Conservation (phyloP, 2,113 vertebrate genomes). For the Rhabdornis inornatus region DNA sequence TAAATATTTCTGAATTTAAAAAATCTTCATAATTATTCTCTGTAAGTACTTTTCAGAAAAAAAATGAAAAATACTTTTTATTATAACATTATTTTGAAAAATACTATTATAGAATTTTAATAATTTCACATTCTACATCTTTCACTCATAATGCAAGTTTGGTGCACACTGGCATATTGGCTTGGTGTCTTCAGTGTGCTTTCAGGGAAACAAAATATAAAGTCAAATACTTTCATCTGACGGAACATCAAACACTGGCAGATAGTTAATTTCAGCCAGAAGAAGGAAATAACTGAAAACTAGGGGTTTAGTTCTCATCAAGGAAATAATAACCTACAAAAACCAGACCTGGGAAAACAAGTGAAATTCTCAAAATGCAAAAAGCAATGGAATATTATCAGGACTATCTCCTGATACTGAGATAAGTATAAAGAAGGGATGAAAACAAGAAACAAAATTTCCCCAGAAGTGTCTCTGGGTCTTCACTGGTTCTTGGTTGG, state of each 20-base stretch:
- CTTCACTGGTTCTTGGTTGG: background rate
- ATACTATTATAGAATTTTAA: background rate
- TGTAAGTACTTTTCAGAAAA: background rate
- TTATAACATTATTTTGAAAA: background rate
- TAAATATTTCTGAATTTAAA: background rate
- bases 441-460: background rate
- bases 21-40: background rate
- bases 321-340: background rate
- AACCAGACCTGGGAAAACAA: background rate
- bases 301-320: accelerated
- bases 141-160: background rate
- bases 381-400: background rate
- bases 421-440: background rate
- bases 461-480: background rate
- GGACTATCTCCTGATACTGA: background rate
- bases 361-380: background rate
- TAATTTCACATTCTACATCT: background rate
- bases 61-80: background rate
- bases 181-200: background rate
- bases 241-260: background rate
- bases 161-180: background rate
- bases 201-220: background rate
- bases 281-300: background rate
- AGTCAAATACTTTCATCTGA: background rate
- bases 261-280: background rate